Evolutionary conservation across 2,888 invertebrate genomes (phyloP), one percentile per base, ranked within the genome.

Genomic region (Andricus curvator): DNA sequence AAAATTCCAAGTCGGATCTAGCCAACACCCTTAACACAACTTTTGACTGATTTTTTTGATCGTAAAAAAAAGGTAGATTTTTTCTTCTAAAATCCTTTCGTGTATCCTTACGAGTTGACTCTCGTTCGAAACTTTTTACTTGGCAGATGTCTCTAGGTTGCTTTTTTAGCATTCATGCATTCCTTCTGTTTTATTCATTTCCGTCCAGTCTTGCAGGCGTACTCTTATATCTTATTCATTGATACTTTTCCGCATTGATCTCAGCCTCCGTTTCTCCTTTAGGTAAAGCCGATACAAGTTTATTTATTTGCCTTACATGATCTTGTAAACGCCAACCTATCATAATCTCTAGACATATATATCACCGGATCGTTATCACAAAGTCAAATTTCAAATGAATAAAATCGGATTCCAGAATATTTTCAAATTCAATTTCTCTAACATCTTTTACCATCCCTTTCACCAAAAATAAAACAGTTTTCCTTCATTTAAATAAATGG

Each of bases 101-200:
- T 70, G 70, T 70, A 70, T 70, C 70, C 51, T 70, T 51, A 51
- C 83, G 81, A 81, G 78, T 84, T 51, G 83, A 79, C 82, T 84
- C 81, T 82, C 80, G 77, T 80, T 80, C 80, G 65, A 79, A 41
- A 77, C 79, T 81, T 81, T 22, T 76, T 79, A 41, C 17, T 51
- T 41, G 77, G 29, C 76, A 77, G 66, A 51, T 60, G 44, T 64
- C 81, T 78, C 79, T 68, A 70, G 77, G 77, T 77, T 74, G 81
- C 79, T 76, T 82, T 78, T 81, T 79, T 77, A 80, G 77, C 83
- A 84, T 84, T 84, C 83, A 84, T 83, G 82, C 82, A 84, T 84
- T 83, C 85, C 84, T 84, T 84, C 84, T 84, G 85, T 85, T 86
- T 86, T 84, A 84, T 83, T 81, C 81, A 82, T 85, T 80, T 84